Base-by-base conservation (phyloP, 2,888 invertebrate genomes). In the Drosophila glabriapex region DNA sequence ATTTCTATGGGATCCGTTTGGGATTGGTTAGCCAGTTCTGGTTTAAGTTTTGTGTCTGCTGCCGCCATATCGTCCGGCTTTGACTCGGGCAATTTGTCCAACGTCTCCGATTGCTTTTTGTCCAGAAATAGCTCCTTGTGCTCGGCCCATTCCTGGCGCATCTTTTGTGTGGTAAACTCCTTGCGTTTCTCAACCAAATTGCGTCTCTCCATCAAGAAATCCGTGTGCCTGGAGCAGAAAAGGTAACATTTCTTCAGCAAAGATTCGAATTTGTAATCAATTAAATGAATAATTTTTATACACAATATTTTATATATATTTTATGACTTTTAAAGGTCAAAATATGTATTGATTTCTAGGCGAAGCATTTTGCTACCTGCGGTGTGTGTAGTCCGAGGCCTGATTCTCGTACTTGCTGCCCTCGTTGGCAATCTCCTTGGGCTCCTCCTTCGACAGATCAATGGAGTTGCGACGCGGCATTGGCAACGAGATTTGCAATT, bases 391-490 rank as follows among this genome's bases (percentile, higher is more conserved):
- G 90, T 96, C 96, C 39, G 96, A 96, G 39, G 95, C 94, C 93
- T 96, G 95, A 89, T 96, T 96, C 90, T 96, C 95, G 90, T 95
- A 95, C 82, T 90, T 87, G 46, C 46, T 59, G 68, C 88, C 78
- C 41, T 90, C 87, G 10, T 16, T 50, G 50, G 68, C 80, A 41
- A 92, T 91, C 64, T 92, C 93, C 78, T 93, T 92, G 73, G 94
- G 85, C 94, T 84, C 91, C 85, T 95, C 95, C 76, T 95, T 95
- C 68, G 94, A 92, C 69, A 93, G 92, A 91, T 94, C 95, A 76
- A 95, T 95, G 62, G 95, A 95, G 93, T 95, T 95, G 68, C 95
- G 94, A 54, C 95, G 93, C 49, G 95, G 94, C 53, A 95, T 94
- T 78, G 93, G 93, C 74, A 95, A 94, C 70, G 92, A 91, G 76